These are phyloP conservation scores for Dryoscopus gambensis DNA, from an alignment of 2,113 vertebrate species.

Conservation along the genomic window DNA sequence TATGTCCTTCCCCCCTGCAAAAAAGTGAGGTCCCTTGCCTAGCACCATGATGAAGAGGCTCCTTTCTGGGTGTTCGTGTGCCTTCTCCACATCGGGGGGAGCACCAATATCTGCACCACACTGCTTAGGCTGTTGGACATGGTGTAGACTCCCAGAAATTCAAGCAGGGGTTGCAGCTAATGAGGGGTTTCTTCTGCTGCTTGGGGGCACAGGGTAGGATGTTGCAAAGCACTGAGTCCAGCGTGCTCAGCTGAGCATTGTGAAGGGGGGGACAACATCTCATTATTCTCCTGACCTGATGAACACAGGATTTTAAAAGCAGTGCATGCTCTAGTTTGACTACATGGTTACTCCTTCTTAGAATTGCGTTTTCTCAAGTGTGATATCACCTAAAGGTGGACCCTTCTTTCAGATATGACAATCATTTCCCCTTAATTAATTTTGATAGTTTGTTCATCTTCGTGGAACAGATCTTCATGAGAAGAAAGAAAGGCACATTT, in stretches of 20 bases:
- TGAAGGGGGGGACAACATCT: background rate
- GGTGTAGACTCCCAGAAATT: background rate
- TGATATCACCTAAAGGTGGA: background rate
- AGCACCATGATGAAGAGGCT: background rate
- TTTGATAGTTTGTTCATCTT: constrained; percentile 3
- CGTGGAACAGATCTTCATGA: background rate
- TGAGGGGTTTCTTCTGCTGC: background rate
- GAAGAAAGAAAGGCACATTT: constrained; percentile 1
- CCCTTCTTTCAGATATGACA: background rate
- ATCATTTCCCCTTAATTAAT: constrained; percentile 39
- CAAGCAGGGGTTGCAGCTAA: background rate
- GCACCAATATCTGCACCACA: fast-evolving
- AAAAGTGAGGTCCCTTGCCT: background rate
- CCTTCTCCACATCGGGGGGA: background rate
- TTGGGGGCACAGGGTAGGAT: fast-evolving
- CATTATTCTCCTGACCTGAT: background rate
- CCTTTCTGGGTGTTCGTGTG: fast-evolving
- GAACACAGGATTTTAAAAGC: background rate
- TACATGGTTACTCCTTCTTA: background rate
- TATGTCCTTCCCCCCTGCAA: fast-evolving
- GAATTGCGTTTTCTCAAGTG: background rate
- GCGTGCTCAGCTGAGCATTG: fast-evolving
- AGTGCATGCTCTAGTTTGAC: background rate
- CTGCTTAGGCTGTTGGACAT: background rate
- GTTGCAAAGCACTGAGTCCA: background rate